Evolutionary conservation across 2,888 invertebrate genomes (phyloP).

Genomic region (Ophion slaviceki): DNA sequence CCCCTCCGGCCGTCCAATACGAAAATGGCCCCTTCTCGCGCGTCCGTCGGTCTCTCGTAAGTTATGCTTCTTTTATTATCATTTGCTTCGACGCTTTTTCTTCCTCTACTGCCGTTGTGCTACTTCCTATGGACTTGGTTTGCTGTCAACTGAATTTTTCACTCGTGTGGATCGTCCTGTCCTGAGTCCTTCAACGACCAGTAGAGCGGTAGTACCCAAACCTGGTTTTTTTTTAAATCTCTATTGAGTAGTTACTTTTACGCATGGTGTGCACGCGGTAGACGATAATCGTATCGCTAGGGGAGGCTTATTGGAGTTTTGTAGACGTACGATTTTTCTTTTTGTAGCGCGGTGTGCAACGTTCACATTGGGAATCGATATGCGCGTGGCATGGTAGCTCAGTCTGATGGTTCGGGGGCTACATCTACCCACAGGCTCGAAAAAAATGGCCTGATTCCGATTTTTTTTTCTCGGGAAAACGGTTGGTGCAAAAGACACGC

Average conservation of each 20-base stretch:
- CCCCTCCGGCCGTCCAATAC: slow-evolving; percentile 75
- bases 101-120: slow-evolving; percentile 58
- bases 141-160: slow-evolving; percentile 58
- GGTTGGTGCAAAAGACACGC: no score
- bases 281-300: background rate
- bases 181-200: slow-evolving; percentile 48
- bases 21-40: slow-evolving; percentile 80
- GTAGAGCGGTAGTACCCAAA: slow-evolving; percentile 62
- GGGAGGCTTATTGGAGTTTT: background rate
- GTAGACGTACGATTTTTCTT: background rate
- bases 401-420: no score
- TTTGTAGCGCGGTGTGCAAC: background rate
- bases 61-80: slow-evolving; percentile 84
- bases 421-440: no score
- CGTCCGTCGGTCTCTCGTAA: slow-evolving; percentile 83
- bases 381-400: background rate
- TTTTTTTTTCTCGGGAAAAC: no score
- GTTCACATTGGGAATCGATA: background rate
- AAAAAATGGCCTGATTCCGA: no score
- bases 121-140: slow-evolving; percentile 44
- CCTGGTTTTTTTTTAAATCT: slow-evolving; percentile 9
- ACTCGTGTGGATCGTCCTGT: slow-evolving; percentile 61
- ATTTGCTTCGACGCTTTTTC: slow-evolving; percentile 82
- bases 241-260: slow-evolving; percentile 10
- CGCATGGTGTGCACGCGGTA: slow-evolving; percentile 55